Evolutionary conservation across 2,113 vertebrate genomes (phyloP).

Genomic region (Myxocyprinus asiaticus): DNA sequence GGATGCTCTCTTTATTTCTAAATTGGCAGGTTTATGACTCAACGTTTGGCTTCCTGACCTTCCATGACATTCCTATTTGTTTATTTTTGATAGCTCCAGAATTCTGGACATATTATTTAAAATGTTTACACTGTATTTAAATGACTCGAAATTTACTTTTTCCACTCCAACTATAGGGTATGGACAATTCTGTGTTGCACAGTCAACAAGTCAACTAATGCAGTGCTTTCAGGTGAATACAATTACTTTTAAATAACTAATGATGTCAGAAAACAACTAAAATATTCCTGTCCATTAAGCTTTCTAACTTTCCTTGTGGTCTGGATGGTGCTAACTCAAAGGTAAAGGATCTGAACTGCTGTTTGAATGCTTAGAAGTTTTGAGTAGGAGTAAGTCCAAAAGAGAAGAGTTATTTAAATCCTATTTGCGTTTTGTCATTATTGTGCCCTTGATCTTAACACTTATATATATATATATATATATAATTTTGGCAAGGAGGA

Average conservation of each 20-base stretch:
- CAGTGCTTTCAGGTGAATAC: too few relatives aligned
- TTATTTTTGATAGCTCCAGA: neutral
- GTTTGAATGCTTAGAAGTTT: neutral
- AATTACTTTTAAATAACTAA: too few relatives aligned
- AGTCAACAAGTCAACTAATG: too few relatives aligned
- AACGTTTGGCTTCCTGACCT: neutral
- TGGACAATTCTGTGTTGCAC: too few relatives aligned
- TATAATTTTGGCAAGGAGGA: too few relatives aligned
- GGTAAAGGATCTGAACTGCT: neutral
- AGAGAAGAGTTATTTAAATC: neutral
- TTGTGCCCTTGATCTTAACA: conserved; percentile 6
- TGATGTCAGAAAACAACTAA: too few relatives aligned
- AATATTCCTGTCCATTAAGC: too few relatives aligned
- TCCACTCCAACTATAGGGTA: too few relatives aligned
- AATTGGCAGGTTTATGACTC: neutral
- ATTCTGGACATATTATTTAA: too few relatives aligned
- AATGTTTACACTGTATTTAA: too few relatives aligned
- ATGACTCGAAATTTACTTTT: too few relatives aligned
- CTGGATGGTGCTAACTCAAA: neutral
- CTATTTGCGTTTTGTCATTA: neutral
- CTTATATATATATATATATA: neutral
- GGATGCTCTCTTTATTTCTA: conserved; percentile 1
- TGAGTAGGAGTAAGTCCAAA: too few relatives aligned
- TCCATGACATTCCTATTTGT: neutral
- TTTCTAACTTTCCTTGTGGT: neutral